A percentile compares a stretch with the other conserved stretches of the same genome.
These are phyloP conservation scores for Anadara kagoshimensis DNA, from an alignment of 1,140 invertebrate species.

Conservation along the genomic window DNA sequence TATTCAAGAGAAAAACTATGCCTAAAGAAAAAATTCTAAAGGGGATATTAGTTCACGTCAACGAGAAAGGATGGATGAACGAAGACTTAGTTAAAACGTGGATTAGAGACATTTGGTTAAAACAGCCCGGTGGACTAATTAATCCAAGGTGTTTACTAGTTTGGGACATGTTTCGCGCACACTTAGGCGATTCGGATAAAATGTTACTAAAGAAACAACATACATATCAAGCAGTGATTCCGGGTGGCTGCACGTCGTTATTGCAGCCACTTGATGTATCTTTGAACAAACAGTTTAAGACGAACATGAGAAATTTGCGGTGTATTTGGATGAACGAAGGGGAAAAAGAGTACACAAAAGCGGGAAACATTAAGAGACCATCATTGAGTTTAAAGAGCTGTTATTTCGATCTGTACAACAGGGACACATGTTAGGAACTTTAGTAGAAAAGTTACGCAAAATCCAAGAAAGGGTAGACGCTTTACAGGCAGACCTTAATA, in stretches of 20 bases:
- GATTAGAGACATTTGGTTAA: background rate
- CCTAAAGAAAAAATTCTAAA: conserved; percentile 5
- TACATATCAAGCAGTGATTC: too few species aligned
- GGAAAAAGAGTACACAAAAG: conserved; percentile 30
- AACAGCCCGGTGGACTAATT: background rate
- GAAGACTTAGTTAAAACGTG: background rate
- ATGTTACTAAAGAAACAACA: conserved; percentile 16
- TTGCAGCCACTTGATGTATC: conserved; percentile 55
- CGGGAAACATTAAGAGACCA: conserved; percentile 28
- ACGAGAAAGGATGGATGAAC: conserved; percentile 6
- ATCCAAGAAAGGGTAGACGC: too few species aligned
- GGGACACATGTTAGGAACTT: too few species aligned
- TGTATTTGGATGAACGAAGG: conserved; percentile 44
- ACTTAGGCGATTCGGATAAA: background rate
- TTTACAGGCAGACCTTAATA: too few species aligned
- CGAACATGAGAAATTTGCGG: conserved; percentile 14
- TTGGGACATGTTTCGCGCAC: background rate
- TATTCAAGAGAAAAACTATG: background rate
- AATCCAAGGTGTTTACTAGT: background rate
- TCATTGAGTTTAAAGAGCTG: too few species aligned
- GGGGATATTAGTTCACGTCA: background rate
- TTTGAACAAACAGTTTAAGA: conserved; percentile 57
- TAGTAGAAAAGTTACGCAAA: too few species aligned
- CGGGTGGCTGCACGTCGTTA: conserved; percentile 52
- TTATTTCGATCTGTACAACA: too few species aligned